Percentiles rank a stretch among this genome's conserved stretches.
phyloP scores from a whole-genome alignment of 2,888 invertebrate genomes.

The Hedychridium roseum region DNA sequence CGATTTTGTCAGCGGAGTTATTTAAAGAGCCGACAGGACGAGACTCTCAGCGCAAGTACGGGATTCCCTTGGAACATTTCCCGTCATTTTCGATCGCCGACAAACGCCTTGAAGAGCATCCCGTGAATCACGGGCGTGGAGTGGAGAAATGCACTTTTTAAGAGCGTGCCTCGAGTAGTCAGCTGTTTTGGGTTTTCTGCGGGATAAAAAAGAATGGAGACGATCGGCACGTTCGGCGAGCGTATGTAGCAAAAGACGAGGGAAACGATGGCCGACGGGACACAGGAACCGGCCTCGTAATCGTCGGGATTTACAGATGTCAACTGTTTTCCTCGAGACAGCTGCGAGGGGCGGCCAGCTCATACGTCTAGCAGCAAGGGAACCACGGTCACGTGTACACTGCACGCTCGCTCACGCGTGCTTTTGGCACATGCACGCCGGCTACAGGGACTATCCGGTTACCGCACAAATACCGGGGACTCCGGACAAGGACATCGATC shows the following conservation, averaged over 20 bases:
- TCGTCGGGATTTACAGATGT: constrained; percentile 52
- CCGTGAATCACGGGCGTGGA: too few species aligned
- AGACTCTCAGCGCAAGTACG: too few species aligned
- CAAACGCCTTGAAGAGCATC: too few species aligned
- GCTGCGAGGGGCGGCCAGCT: constrained; percentile 47
- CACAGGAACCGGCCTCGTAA: background rate
- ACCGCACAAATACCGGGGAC: constrained; percentile 43
- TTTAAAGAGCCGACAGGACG: too few species aligned
- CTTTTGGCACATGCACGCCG: constrained; percentile 12
- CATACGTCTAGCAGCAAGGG: constrained; percentile 4
- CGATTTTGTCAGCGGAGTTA: too few species aligned
- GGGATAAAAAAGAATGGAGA: background rate
- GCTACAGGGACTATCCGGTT: constrained; percentile 35
- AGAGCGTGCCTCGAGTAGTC: background rate
- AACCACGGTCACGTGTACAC: constrained; percentile 1
- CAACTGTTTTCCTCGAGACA: constrained; percentile 56
- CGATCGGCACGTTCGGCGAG: background rate
- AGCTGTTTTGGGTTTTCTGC: background rate
- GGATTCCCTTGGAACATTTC: too few species aligned
- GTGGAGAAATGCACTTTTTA: too few species aligned
- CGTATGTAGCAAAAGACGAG: background rate
- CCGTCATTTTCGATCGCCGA: too few species aligned
- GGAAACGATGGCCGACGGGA: background rate
- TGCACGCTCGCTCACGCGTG: background rate
- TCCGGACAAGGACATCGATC: too few species aligned